Evolutionary conservation across 2,888 invertebrate genomes (phyloP), one percentile per base, ranked within the genome.

Genomic region (Platerodrilus igneus): DNA sequence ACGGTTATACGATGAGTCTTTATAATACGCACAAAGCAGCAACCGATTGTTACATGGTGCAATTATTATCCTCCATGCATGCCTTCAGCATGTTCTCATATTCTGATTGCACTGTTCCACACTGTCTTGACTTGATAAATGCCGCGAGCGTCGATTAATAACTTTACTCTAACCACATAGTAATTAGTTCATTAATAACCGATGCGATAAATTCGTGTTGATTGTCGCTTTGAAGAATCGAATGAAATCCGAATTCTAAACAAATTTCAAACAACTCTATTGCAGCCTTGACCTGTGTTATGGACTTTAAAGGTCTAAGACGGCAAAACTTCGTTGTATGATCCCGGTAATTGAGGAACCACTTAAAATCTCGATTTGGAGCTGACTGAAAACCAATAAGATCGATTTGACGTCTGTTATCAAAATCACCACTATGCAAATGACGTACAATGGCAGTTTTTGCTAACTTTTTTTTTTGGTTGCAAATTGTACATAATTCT

Each of bases 221-320:
- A 10, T 11, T 11, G 9, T 25, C 10, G 8, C 10, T 25, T 25
- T 9, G 11, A 3, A 8, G 8, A 13, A 25, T 10, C 13, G 25
- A 6, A 25, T 11, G 13, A 3, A 11, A 25, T 9, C 13, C 3
- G 13, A 25, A 25, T 11, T n/a, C n/a, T n/a, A n/a, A n/a, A n/a
- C n/a, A n/a, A n/a, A 25, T 25, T 25, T 25, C 13, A 13, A 11
- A 14, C 9, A 25, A 8, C 13, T 25, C 10, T 3, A 10, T 4
- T 25, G 5, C 25, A 9, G 13, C 5, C 3, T 25, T n/a, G 5
- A 8, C 9, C 3, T 7, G 13, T 4, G 13, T 7, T 25, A n/a
- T n/a, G n/a, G n/a, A n/a, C n/a, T n/a, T 11, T 14, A 25, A 25
- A 25, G 25, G 25, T 10, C 25, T 25, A 7, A 25, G 13, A 25